phyloP scores from a whole-genome alignment of 64 coral and sea anemone genomes.

The Actinia equina region DNA sequence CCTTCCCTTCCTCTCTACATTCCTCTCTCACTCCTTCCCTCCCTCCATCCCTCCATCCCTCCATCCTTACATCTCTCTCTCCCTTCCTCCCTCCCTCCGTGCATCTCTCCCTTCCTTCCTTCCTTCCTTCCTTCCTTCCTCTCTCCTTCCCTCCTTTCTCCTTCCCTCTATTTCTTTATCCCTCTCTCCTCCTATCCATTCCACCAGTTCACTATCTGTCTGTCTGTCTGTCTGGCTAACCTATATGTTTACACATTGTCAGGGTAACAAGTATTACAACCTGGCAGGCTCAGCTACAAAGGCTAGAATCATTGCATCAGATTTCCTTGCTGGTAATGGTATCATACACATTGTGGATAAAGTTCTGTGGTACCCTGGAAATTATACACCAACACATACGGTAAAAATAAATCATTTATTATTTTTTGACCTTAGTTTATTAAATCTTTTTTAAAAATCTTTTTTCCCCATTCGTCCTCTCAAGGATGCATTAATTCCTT shows the following conservation, averaged over 20 bases:
- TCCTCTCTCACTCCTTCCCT: not conserved
- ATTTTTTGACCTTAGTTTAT: not conserved
- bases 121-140: not conserved
- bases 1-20: too few species aligned
- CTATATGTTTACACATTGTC: not conserved
- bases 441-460: too few species aligned
- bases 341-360: slow-evolving; percentile 78
- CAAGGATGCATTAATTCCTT: too few species aligned
- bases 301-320: slow-evolving; percentile 52
- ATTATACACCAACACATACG: not conserved
- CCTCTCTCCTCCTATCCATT: not conserved
- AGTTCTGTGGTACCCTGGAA: slow-evolving; percentile 36
- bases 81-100: not conserved
- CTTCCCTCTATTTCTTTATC: not conserved
- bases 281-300: slow-evolving; percentile 40
- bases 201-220: not conserved
- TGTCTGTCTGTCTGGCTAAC: not conserved
- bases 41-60: not conserved
- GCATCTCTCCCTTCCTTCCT: not conserved
- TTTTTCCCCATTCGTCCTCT: too few species aligned
- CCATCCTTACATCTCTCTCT: not conserved
- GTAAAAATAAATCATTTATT: not conserved
- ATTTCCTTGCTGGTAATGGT: slow-evolving; percentile 83
- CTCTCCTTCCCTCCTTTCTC: too few species aligned
- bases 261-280: slow-evolving; percentile 59